phyloP scores from a whole-genome alignment of 1,140 invertebrate species.

The Copidosoma floridanum region DNA sequence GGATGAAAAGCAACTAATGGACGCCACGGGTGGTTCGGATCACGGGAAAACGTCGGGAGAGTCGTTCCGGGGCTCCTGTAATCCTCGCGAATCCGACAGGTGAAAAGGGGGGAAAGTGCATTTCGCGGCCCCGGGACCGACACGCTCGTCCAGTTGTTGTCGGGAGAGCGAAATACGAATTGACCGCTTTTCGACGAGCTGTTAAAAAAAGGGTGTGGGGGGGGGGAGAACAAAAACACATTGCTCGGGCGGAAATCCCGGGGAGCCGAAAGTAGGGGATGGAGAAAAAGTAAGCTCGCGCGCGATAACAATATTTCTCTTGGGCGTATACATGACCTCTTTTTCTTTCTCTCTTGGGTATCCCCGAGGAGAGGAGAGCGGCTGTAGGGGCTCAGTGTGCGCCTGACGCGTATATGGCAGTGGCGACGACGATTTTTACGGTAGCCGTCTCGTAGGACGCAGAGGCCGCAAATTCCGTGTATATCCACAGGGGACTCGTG shows the following conservation, averaged over 20 bases:
- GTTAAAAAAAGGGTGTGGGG: no score
- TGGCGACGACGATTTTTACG: slow-evolving; percentile 1
- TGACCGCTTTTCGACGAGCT: no score
- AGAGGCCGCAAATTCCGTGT: not conserved
- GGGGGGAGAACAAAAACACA: no score
- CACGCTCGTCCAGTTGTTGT: no score
- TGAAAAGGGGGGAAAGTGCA: not conserved
- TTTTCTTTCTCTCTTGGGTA: no score
- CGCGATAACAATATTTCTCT: not conserved
- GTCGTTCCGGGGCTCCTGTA: not conserved
- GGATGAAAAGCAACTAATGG: not conserved
- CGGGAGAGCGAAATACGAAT: no score
- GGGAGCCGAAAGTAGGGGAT: no score
- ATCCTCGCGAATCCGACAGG: slow-evolving; percentile 1
- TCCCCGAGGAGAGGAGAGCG: no score
- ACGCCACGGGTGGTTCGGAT: not conserved
- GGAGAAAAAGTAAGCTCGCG: not conserved
- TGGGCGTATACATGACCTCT: no score
- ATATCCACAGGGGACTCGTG: not conserved
- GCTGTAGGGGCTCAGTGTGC: not conserved
- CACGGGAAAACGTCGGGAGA: not conserved
- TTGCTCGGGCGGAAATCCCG: no score
- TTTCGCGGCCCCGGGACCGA: not conserved
- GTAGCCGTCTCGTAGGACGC: not conserved
- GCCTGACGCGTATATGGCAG: not conserved